phyloP scores from a whole-genome alignment of 2,888 invertebrate species.

The Tanypteryx hageni region DNA sequence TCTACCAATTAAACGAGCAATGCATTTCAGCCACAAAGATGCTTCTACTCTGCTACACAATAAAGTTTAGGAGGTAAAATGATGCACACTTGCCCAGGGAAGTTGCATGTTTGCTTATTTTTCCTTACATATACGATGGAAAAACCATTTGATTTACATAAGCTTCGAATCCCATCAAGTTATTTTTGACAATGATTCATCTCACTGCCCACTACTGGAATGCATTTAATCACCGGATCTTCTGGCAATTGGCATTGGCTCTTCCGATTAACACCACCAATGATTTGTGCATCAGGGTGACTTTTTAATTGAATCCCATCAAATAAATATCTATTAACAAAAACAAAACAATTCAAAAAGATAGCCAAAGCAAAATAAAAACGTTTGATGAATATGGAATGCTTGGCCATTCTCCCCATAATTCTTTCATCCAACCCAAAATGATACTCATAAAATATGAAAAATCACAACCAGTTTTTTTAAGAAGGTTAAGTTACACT shows the following conservation, averaged over 20 bases:
- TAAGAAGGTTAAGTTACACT: conserved; percentile 55
- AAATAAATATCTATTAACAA: conserved; percentile 37
- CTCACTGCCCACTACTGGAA: conserved; percentile 60
- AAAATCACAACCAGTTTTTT: conserved; percentile 64
- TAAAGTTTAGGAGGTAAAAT: conserved; percentile 61
- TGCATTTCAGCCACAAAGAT: conserved; percentile 63
- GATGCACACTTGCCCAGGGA: conserved; percentile 59
- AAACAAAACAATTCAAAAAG: not conserved
- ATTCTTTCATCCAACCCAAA: conserved; percentile 59
- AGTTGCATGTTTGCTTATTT: conserved; percentile 60
- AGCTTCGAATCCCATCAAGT: conserved; percentile 48
- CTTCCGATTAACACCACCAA: conserved; percentile 44
- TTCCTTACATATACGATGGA: conserved; percentile 55
- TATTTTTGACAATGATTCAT: conserved; percentile 46
- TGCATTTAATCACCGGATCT: conserved; percentile 27
- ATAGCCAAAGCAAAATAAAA: conserved; percentile 59
- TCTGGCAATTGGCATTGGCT: conserved; percentile 48
- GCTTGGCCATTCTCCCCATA: conserved; percentile 51
- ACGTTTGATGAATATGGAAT: conserved; percentile 48
- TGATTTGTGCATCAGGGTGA: conserved; percentile 57
- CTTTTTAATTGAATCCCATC: conserved; percentile 41
- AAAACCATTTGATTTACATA: conserved; percentile 54
- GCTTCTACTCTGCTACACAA: conserved; percentile 60
- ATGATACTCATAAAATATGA: conserved; percentile 59
- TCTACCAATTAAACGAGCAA: conserved; percentile 63